Conservation (phyloP, 2,797 vertebrate species). For the Chelidonichthys spinosus region DNA sequence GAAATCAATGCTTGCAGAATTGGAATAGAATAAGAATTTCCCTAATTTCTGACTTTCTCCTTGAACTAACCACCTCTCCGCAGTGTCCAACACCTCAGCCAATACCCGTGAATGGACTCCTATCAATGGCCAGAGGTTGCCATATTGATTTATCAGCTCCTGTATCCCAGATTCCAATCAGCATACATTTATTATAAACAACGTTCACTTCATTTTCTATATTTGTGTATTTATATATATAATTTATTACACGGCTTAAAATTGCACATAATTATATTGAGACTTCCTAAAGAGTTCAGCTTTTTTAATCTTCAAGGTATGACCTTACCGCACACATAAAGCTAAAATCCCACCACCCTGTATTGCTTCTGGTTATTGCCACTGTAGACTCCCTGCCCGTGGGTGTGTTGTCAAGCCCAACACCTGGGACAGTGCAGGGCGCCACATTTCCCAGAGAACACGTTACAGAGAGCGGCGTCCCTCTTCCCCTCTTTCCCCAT, state of each 20-base stretch:
- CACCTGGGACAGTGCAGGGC: constrained; percentile 61
- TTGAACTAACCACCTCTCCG: constrained; percentile 84
- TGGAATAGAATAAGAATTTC: constrained; percentile 69
- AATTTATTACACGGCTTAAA: not conserved
- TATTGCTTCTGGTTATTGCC: constrained; percentile 49
- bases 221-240: constrained; percentile 1
- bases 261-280: not conserved
- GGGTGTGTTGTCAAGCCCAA: constrained; percentile 60
- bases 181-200: constrained; percentile 22
- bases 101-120: constrained; percentile 77
- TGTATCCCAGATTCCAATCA: constrained; percentile 29
- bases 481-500: constrained; percentile 46
- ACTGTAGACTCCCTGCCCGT: constrained; percentile 60
- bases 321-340: constrained; percentile 6
- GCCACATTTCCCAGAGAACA: constrained; percentile 67
- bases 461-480: constrained; percentile 58
- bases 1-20: constrained; percentile 21
- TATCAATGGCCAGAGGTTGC: constrained; percentile 68
- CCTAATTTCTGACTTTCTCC: constrained; percentile 79
- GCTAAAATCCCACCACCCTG: constrained; percentile 8
- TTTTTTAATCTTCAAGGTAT: constrained; percentile 16
- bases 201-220: constrained; percentile 14
- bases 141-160: constrained; percentile 55
- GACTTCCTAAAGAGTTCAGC: not conserved
- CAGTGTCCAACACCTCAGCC: constrained; percentile 80